A percentile compares a stretch with the other conserved stretches of the same genome.
These are phyloP conservation scores for Lasioglossum baleicum DNA, from an alignment of 1,140 invertebrate genomes.

Conservation along the genomic window DNA sequence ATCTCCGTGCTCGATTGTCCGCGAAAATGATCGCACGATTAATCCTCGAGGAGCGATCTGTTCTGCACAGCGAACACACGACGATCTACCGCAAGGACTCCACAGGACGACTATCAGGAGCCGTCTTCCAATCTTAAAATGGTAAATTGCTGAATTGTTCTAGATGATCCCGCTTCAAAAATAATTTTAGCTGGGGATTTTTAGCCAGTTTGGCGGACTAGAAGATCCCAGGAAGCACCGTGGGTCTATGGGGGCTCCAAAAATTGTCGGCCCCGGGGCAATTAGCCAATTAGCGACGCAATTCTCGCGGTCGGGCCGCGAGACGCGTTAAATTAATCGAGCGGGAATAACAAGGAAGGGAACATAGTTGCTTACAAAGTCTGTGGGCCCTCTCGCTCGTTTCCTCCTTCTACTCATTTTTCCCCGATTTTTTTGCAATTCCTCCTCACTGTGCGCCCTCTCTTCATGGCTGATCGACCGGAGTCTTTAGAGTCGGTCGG, in stretches of 20 bases:
- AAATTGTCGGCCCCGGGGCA: neutral
- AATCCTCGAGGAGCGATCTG: no score
- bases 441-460: constrained; percentile 53
- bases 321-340: constrained; percentile 28
- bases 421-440: constrained; percentile 63
- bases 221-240: no score
- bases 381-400: constrained; percentile 31
- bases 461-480: constrained; percentile 76
- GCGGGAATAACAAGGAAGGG: constrained; percentile 15
- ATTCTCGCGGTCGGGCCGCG: constrained; percentile 15
- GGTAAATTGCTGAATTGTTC: no score
- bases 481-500: constrained; percentile 76
- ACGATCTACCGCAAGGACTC: no score
- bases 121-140: no score
- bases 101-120: no score
- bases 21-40: neutral
- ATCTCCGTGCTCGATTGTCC: constrained; percentile 22
- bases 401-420: constrained; percentile 59
- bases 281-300: neutral
- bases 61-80: no score
- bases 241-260: neutral
- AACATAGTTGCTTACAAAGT: constrained; percentile 56
- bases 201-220: no score
- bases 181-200: no score
- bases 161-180: no score